A percentile compares a stretch with the other conserved stretches of the same genome.
Evolutionary conservation across 2,113 vertebrate genomes (phyloP).

Genomic region (Chionis minor): DNA sequence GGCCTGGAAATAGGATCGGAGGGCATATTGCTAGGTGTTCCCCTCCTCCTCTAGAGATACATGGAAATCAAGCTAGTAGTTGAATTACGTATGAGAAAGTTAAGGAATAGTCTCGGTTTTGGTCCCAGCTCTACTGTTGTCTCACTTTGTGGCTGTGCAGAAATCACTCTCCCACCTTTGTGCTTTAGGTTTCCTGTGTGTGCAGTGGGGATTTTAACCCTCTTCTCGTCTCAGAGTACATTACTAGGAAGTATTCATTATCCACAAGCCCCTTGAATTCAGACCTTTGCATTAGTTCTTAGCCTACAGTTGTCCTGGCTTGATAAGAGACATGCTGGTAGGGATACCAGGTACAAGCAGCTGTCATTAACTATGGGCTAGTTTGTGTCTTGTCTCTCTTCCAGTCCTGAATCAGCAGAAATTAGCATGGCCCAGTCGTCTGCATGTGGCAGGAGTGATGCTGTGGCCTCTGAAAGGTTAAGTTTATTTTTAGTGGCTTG

Average conservation of each 20-base stretch:
- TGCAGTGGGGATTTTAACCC: not conserved
- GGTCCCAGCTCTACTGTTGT: not conserved
- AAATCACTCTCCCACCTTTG: not conserved
- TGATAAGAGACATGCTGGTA: not conserved
- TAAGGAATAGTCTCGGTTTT: not conserved
- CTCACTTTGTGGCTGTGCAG: not conserved
- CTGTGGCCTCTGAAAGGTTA: conserved; percentile 55
- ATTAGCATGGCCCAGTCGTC: not conserved
- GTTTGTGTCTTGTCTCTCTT: conserved; percentile 3
- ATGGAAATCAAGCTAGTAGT: not conserved
- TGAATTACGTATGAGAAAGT: not conserved
- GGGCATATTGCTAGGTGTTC: not conserved
- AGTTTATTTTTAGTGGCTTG: conserved; percentile 65
- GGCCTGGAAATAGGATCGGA: not conserved
- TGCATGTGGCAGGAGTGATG: not conserved
- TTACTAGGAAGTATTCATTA: not conserved
- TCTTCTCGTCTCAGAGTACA: not conserved
- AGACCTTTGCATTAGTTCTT: not conserved
- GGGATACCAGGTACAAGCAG: not conserved
- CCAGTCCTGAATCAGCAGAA: conserved; percentile 61
- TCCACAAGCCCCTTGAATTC: not conserved
- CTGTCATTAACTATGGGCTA: not conserved
- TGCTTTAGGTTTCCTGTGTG: not conserved
- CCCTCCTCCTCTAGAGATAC: not conserved
- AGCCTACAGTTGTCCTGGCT: not conserved